Evolutionary conservation across 2,888 invertebrate genomes (phyloP).

Genomic region (Panopea generosa): DNA sequence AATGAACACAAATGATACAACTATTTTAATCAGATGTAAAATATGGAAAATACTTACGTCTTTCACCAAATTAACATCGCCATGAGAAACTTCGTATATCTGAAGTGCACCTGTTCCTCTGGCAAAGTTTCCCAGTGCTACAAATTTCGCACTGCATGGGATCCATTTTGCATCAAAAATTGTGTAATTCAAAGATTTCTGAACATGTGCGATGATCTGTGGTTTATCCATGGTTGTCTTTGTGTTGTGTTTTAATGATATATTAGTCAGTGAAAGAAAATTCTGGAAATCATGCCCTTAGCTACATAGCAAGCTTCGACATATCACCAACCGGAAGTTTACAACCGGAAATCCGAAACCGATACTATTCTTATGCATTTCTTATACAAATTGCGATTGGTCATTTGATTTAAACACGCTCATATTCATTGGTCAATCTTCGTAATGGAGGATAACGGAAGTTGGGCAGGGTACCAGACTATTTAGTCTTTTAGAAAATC

Average conservation of each 20-base stretch:
- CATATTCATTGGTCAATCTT: no score
- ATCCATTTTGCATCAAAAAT: constrained; percentile 98
- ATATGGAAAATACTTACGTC: constrained; percentile 87
- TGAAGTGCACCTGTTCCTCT: constrained; percentile 94
- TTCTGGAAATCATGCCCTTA: constrained; percentile 50
- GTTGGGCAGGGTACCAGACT: no score
- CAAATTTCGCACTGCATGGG: constrained; percentile 96
- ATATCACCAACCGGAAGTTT: constrained; percentile 34
- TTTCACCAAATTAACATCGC: constrained; percentile 88
- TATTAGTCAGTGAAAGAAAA: no score
- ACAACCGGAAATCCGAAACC: constrained; percentile 11
- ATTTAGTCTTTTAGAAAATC: no score
- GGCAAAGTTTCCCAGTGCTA: constrained; percentile 93
- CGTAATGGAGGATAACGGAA: no score
- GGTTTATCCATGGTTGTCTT: constrained; percentile 90
- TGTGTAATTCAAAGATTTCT: constrained; percentile 93
- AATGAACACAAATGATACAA: no score
- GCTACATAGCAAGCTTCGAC: constrained; percentile 53
- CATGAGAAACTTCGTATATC: constrained; percentile 87
- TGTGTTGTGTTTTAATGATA: no score
- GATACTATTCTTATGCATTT: no score
- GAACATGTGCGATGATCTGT: constrained; percentile 94
- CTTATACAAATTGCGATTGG: no score
- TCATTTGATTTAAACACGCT: no score
- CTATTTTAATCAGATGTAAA: no score